Base-by-base conservation (phyloP, 1,140 invertebrate species). In the Tetragnatha versicolor region DNA sequence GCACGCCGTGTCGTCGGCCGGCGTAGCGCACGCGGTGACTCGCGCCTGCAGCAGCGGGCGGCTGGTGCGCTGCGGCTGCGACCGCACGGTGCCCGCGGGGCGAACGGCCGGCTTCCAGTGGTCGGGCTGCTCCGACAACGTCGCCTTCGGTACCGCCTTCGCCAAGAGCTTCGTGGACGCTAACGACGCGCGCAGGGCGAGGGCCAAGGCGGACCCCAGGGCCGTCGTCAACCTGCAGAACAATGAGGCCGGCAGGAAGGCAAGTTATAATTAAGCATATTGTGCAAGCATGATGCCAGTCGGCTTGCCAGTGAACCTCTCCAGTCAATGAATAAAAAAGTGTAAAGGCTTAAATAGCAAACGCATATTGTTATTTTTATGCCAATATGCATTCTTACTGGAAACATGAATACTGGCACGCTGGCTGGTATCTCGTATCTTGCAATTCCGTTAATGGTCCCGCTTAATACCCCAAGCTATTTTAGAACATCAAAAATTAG, bases 41-140 rank as follows among this genome's bases (percentile, higher is more conserved):
- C 83, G 86, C 55, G 84, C 87, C 51, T 89, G 88, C 81, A 87
- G 85, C 14, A 81, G 82, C 25, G 88, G 88, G 14, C 80, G 84
- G 65, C 84, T 86, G 10, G 85, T 87, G 72, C 84, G 85, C 27
- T 89, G 88, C 69, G 87, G 88, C 10, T 89, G 88, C 82, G 89
- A 89, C 82, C 69, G 85, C 22, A 85, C 84, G 6, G 82, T 87
- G 39, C 68, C 82, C 49, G 83, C 84, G 12, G 63, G 77, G 22
- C 82, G 82, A 7, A 72, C 83, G 9, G 85, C 88, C 33, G 87
- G 86, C 20, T 89, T 89, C 84, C 84, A 88, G 72, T 89, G 88
- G 88, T 85, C 87, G 22, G 88, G 88, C 7, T 89, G 88, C 80
- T 89, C 88, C n/a, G 88, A 90, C 82, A 89, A 90, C 84, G 86